Base-by-base conservation (phyloP, 2,797 vertebrate genomes). In the Sebastes diaconus region DNA sequence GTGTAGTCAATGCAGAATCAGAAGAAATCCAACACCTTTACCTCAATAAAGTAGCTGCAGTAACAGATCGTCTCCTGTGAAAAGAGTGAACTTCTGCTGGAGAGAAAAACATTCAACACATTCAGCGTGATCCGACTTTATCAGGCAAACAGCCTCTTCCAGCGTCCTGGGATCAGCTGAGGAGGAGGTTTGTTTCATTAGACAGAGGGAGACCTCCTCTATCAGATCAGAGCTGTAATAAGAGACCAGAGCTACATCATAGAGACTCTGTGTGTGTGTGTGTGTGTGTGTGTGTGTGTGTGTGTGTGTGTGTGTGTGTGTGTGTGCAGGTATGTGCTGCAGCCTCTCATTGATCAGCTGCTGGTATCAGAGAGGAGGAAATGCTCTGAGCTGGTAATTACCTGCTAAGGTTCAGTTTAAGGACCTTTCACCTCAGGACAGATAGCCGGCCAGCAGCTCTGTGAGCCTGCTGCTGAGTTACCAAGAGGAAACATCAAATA, bases 191-290 rank as follows among this genome's bases (percentile, higher is more conserved):
- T 3, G 79, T 90, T 93, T 91, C 81, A 87, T 92, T 88, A 88
- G 81, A 91, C 73, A 57, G 88, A 85, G 77, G 85, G 86, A 85
- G 85, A 80, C 83, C 90, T 92, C 81, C 77, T 81, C 74, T 85
- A 79, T 91, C 90, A 88, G 87, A 92, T 93, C 82, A 88, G 70
- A 69, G 77, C 71, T 61, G 81, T 94, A 92, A 92, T 92, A 87
- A 90, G 81, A 90, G 79, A 84, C 75, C 81, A 73, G 58, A 79
- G 84, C 82, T 75, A 75, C 81, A 79, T 93, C 87, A 88, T 90
- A 87, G 88, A 84, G 79, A 73, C 42, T 8, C 1, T 55, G 4
- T 36, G 10, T 34, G 34, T 36, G 4, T 4, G 34, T 20, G 25
- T 50, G 34, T 55, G 34, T 36, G 24, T 50, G 80, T 65, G 55